Evolutionary conservation across 2,797 vertebrate genomes (phyloP).

Genomic region (Alcedo atthis): DNA sequence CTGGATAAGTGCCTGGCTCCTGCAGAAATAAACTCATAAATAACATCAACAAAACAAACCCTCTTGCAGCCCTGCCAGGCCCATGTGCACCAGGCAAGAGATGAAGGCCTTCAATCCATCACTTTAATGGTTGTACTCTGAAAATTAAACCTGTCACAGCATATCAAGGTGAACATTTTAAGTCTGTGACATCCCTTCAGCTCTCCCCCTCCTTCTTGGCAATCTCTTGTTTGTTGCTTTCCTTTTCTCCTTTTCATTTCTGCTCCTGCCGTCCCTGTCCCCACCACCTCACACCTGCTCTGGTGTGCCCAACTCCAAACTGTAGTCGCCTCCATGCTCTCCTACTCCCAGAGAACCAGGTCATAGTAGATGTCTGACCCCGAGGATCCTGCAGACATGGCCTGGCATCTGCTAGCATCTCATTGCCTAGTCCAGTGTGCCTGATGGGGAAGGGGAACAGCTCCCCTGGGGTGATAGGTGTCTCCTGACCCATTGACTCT

Average conservation of each 20-base stretch:
- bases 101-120: slow-evolving; percentile 70
- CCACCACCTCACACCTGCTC: neutral
- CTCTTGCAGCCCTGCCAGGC: neutral
- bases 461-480: neutral
- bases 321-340: neutral
- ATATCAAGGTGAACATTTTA: slow-evolving; percentile 64
- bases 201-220: neutral
- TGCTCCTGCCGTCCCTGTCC: neutral
- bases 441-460: neutral
- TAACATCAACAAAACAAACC: slow-evolving; percentile 65
- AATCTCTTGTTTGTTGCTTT: neutral
- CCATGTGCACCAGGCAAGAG: neutral
- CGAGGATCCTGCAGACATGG: neutral
- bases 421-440: neutral
- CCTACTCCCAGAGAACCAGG: fast-evolving
- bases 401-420: neutral
- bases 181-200: slow-evolving; percentile 37
- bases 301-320: neutral
- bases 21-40: slow-evolving; percentile 72
- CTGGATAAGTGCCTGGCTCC: slow-evolving; percentile 58
- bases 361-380: neutral
- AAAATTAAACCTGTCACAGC: slow-evolving; percentile 77
- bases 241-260: neutral
- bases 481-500: fast-evolving
- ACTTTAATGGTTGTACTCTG: slow-evolving; percentile 78